Evolutionary conservation across 2,888 invertebrate species (phyloP), one percentile per base, ranked within the genome.

Genomic region (Ochropleura plecta): DNA sequence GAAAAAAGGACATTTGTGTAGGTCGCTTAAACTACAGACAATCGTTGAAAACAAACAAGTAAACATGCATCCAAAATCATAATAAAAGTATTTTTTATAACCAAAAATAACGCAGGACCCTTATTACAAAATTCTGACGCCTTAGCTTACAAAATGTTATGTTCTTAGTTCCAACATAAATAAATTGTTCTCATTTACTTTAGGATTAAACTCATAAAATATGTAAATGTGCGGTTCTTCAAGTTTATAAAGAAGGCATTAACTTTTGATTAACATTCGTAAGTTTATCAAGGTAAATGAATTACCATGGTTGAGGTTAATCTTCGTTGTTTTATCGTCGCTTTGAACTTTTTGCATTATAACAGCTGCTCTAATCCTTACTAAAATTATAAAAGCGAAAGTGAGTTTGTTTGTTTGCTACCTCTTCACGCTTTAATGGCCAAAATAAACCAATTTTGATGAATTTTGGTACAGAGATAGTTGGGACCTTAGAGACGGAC

Each of bases 201-300:
- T 12, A 16, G 42, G 59, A 82, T 73, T 62, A 64, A 85, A 79
- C 48, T 80, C 75, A 77, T 78, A 57, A 78, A 84, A 84, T 78
- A 81, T 80, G 68, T 48, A 76, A 81, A 84, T 68, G 40, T 42
- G 53, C 70, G 20, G 40, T 46, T 57, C 72, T 48, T 69, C 62
- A 68, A 74, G 64, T 63, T 70, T 65, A 53, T 18, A 67, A 65
- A 30, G 46, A 79, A 73, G 20, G 9, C 42, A 55, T 70, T 66
- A 68, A 68, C 59, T 67, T 72, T 64, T 73, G 59, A 60, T 68
- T 46, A 59, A 42, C 44, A 49, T 40, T n/a, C 46, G 16, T 7
- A 49, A 64, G 42, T 79, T 70, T 53, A 67, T 60, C 65, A 51
- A 55, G 49, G 63, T 55, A 68, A 67, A 82, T 67, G 5, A 77